These are phyloP conservation scores for Neostethus bicornis DNA, from an alignment of 2,797 vertebrate species.

Conservation along the genomic window DNA sequence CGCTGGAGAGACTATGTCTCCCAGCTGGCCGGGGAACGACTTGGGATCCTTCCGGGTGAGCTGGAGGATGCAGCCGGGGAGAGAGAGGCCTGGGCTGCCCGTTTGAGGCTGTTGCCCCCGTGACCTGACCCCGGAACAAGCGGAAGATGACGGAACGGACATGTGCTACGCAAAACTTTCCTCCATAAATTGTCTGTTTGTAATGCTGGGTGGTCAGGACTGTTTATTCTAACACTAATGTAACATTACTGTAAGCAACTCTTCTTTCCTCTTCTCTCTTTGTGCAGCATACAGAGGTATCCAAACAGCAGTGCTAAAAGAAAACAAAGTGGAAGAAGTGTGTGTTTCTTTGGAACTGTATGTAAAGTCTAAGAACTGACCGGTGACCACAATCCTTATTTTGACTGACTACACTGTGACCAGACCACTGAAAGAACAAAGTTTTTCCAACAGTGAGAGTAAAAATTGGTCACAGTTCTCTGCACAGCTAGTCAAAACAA, in stretches of 20 bases:
- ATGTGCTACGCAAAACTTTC: too few relatives aligned
- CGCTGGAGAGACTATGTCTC: too few relatives aligned
- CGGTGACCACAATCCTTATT: slow-evolving; percentile 50
- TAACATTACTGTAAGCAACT: neutral
- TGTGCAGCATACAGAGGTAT: neutral
- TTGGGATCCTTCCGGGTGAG: too few relatives aligned
- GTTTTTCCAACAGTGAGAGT: slow-evolving; percentile 6
- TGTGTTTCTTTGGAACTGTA: slow-evolving; percentile 12
- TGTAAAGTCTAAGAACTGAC: slow-evolving; percentile 11
- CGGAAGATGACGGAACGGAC: too few relatives aligned
- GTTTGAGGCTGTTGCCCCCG: too few relatives aligned
- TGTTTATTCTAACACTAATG: too few relatives aligned
- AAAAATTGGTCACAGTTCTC: neutral
- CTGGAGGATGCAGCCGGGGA: too few relatives aligned
- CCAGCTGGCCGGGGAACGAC: too few relatives aligned
- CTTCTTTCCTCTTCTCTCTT: neutral
- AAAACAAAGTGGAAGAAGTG: neutral
- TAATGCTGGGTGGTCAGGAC: neutral
- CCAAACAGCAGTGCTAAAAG: neutral
- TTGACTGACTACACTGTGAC: slow-evolving; percentile 45
- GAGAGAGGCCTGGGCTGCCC: too few relatives aligned
- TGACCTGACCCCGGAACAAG: too few relatives aligned
- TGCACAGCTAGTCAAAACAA: neutral
- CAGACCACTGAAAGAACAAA: slow-evolving; percentile 44
- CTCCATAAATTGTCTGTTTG: too few relatives aligned